Base-by-base conservation (phyloP, 2,797 vertebrate species). In the Molossus alvarezi region DNA sequence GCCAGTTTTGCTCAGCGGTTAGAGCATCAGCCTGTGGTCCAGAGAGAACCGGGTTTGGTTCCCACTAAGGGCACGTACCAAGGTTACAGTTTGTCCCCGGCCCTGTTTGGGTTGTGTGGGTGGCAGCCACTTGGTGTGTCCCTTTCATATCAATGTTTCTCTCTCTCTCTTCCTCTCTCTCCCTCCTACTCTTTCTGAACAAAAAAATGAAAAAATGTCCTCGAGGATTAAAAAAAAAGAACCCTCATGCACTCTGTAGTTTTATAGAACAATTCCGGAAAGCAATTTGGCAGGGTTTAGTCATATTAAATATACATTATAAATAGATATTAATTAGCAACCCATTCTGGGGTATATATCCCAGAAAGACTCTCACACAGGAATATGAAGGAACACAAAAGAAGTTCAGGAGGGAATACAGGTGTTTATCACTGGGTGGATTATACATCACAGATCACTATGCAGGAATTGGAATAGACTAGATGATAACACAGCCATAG, bases 241-340 rank as follows among this genome's bases (percentile, higher is more conserved):
- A 90, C 2, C 5, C n/a, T 92, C 23, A 71, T n/a, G 58, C 14
- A 86, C n/a, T 87, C 15, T 86, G 2, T 2, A 91, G 79, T 89
- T 53, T 83, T 88, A 95, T 0, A 90, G 1, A 82, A 23, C 21
- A 97, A 95, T 73, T 82, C 20, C 92, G 58, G 13, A 87, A 95
- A 94, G 80, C 9, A 90, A 81, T 57, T 55, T 94, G 71, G 58
- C 23, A 84, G 20, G 90, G 25, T 21, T 86, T 69, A 86, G 41
- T 93, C 58, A 80, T 21, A 90, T n/a, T 89, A 84, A 88, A 15
- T 69, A 84, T 20, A 94, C 21, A 88, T 41, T 88, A 96, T 62
- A 21, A 96, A 37, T 25, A 91, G 15, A 25, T 89, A 82, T 57
- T 91, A 79, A 91, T 76, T 71, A 83, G 51, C 20, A 67, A 94